Percentiles rank a stretch among this genome's conserved stretches.
Evolutionary conservation across 2,888 invertebrate genomes (phyloP).

Genomic region (Julus scanicus): DNA sequence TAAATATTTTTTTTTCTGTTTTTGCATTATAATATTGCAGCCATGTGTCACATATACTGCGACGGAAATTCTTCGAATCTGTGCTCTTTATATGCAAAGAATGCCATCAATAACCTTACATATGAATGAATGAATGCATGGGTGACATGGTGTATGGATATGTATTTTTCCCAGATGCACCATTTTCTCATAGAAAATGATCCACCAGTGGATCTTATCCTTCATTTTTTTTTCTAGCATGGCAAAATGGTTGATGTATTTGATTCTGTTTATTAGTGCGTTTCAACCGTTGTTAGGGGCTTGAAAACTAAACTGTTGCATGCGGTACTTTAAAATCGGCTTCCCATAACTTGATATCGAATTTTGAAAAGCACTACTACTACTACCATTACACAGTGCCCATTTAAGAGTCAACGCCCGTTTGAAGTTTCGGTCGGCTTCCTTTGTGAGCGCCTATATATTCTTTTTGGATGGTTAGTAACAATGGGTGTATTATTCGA

Average conservation of each 20-base stretch:
- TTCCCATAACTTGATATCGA: slow-evolving; percentile 5
- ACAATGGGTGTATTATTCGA: slow-evolving; percentile 24
- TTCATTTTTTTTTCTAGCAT: not conserved
- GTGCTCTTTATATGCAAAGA: not conserved
- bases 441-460: not conserved
- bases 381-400: not conserved
- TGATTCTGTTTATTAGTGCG: not conserved
- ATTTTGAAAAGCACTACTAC: not conserved
- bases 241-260: not conserved
- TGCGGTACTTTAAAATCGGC: not conserved
- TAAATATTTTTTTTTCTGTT: not conserved
- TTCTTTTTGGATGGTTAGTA: not conserved
- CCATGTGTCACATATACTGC: not conserved
- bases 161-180: not conserved
- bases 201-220: not conserved
- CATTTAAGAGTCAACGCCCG: not conserved
- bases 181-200: not conserved
- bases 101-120: not conserved
- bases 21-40: not conserved
- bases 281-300: not conserved
- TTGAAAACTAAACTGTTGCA: not conserved
- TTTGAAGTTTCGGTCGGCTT: not conserved
- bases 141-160: not conserved
- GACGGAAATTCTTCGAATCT: not conserved
- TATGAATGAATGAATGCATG: not conserved